Evolutionary conservation across 2,797 vertebrate genomes (phyloP), one percentile per base, ranked within the genome.

Genomic region (Macroramphosus scolopax): DNA sequence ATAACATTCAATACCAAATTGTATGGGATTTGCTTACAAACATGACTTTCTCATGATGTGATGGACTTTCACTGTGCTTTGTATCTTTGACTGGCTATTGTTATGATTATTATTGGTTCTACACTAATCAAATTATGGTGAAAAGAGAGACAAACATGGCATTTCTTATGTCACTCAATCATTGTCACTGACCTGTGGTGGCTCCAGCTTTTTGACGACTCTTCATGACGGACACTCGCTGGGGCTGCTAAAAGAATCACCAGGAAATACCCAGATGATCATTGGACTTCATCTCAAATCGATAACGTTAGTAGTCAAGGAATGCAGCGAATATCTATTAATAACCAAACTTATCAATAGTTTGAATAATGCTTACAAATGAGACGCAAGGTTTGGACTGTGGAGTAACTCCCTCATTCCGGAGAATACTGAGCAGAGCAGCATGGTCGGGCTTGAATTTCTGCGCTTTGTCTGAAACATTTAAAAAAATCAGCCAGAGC

Each of bases 171-270:
- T 12, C 28, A 10, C 6, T 29, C 15, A 12, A 16, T 28, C 8
- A 4, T 29, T 17, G 6, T 33, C 3, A 8, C 66, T 63, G 11
- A 90, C 87, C 88, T 71, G 75, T 5, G 12, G 22, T 14, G 8
- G 50, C 10, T 36, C 52, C 75, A 28, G 54, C 22, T 53, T 79
- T 82, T 34, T 58, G 63, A 28, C n/a, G 64, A 57, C 47, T 82
- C 68, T 82, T 88, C 83, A 75, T 75, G 39, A 87, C 20, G 4
- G 87, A 82, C 41, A 88, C 81, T 72, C 84, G 78, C 60, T 82
- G 80, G 9, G 87, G 83, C 89, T 90, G 72, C 33, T 60, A 55
- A 42, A n/a, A 52, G 3, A 9, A 50, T 30, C 13, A 35, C 1
- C 24, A 48, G 3, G 2, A 43, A 13, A 41, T 0, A 39, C 6